These are phyloP conservation scores for Danionella dracula DNA, from an alignment of 2,797 vertebrate species.

Conservation along the genomic window DNA sequence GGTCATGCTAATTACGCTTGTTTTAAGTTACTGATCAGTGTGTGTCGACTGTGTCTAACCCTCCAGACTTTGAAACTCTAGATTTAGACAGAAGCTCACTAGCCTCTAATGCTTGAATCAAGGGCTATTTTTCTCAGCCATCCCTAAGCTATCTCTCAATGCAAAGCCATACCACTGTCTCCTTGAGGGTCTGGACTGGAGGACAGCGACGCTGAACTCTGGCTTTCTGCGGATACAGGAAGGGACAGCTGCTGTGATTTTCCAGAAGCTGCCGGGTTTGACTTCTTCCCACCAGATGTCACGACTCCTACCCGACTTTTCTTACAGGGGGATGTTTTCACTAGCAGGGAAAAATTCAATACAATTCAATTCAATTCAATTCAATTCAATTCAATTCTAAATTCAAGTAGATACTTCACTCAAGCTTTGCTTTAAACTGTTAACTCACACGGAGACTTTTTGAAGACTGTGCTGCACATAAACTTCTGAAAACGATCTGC, in stretches of 20 bases:
- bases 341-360: no score
- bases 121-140: not conserved
- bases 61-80: no score
- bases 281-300: slow-evolving; percentile 59
- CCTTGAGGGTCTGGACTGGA: slow-evolving; percentile 48
- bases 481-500: slow-evolving; percentile 91
- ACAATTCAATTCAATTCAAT: no score
- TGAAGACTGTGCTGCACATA: slow-evolving; percentile 88
- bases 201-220: slow-evolving; percentile 55
- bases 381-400: no score
- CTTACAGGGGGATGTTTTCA: slow-evolving; percentile 83
- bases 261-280: slow-evolving; percentile 44
- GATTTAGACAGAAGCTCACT: no score
- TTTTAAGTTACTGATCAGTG: no score
- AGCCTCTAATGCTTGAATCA: no score
- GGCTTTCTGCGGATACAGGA: slow-evolving; percentile 9
- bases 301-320: slow-evolving; percentile 73
- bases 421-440: not conserved
- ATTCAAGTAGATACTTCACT: no score
- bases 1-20: no score
- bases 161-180: slow-evolving; percentile 53
- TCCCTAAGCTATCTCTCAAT: not conserved
- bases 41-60: no score
- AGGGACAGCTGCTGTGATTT: slow-evolving; percentile 50
- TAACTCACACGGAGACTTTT: slow-evolving; percentile 74